These are phyloP conservation scores for Diaphora mendica DNA, from an alignment of 2,888 invertebrate genomes.

Conservation along the genomic window DNA sequence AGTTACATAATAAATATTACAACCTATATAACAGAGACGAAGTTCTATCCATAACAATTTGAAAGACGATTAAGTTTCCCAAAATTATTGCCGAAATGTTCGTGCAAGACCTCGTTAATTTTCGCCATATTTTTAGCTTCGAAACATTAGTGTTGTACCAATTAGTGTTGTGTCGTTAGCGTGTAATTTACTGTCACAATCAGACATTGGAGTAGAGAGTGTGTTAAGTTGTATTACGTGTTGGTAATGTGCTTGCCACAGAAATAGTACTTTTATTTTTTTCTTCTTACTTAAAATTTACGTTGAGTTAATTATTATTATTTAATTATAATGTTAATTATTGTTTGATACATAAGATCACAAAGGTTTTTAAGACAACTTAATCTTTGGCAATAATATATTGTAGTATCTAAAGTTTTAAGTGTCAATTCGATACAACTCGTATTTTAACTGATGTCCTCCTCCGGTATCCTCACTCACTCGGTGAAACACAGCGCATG, in stretches of 20 bases:
- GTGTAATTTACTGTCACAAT: conserved; percentile 81
- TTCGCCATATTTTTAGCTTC: conserved; percentile 66
- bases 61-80: not conserved
- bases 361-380: too few relatives aligned
- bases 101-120: conserved; percentile 46
- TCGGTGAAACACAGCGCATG: too few relatives aligned
- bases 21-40: too few relatives aligned
- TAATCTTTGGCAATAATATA: too few relatives aligned
- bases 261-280: not conserved
- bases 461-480: too few relatives aligned
- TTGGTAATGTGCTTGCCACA: conserved; percentile 4
- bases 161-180: conserved; percentile 78
- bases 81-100: conserved; percentile 12
- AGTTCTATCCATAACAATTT: not conserved
- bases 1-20: too few relatives aligned
- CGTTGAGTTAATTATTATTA: too few relatives aligned
- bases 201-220: conserved; percentile 59
- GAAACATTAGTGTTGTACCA: conserved; percentile 72
- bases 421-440: too few relatives aligned
- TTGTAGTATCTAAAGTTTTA: too few relatives aligned
- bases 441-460: too few relatives aligned
- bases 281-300: not conserved
- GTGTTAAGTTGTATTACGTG: conserved; percentile 53
- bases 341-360: too few relatives aligned
- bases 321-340: too few relatives aligned